Percentiles rank a stretch among this genome's conserved stretches.
Evolutionary conservation across 2,797 vertebrate genomes (phyloP).

Genomic region (Toxotes lorentzi): DNA sequence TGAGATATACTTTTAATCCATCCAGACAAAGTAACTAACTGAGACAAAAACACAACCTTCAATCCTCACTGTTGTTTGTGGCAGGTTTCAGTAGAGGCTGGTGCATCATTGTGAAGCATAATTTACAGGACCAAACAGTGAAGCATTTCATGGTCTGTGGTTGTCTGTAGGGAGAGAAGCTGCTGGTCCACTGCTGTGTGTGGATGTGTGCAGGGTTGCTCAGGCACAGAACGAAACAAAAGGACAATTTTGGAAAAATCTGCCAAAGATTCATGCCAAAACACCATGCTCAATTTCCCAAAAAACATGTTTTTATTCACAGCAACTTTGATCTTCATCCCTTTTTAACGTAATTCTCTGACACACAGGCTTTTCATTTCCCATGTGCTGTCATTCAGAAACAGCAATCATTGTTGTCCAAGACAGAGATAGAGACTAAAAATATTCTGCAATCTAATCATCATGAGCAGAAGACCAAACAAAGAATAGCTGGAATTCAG

Average conservation of each 20-base stretch:
- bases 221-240: slow-evolving; percentile 40
- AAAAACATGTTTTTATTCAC: slow-evolving; percentile 12
- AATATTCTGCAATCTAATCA: slow-evolving; percentile 35
- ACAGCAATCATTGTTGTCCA: slow-evolving; percentile 7
- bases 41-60: slow-evolving; percentile 38
- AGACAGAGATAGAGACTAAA: slow-evolving; percentile 20
- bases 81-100: slow-evolving; percentile 36
- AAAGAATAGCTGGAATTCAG: slow-evolving; percentile 34
- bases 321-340: not conserved
- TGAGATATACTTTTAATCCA: slow-evolving; percentile 31
- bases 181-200: slow-evolving; percentile 15
- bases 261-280: slow-evolving; percentile 35
- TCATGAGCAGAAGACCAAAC: slow-evolving; percentile 45
- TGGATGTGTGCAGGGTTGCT: slow-evolving; percentile 41
- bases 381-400: slow-evolving; percentile 19
- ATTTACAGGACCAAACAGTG: slow-evolving; percentile 45
- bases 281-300: slow-evolving; percentile 24
- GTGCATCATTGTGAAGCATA: slow-evolving; percentile 39
- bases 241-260: slow-evolving; percentile 13
- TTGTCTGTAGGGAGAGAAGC: slow-evolving; percentile 31
- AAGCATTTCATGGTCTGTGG: slow-evolving; percentile 52
- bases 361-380: not conserved
- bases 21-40: slow-evolving; percentile 5
- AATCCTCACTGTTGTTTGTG: slow-evolving; percentile 28
- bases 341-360: slow-evolving; percentile 11